Base-by-base conservation (phyloP, 23 tunicate genomes). In the Ciona savignyi region DNA sequence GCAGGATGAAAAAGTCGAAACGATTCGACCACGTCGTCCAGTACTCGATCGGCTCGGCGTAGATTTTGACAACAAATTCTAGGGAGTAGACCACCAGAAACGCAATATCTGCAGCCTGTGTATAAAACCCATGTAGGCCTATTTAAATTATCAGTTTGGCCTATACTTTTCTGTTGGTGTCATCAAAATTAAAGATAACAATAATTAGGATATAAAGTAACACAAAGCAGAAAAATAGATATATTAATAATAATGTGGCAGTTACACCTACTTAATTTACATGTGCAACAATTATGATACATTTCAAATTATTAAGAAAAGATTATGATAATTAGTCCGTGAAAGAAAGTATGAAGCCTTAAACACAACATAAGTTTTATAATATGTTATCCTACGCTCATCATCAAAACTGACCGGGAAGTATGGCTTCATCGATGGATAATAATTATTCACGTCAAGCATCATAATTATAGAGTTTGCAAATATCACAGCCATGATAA, bases 361-460 rank as follows among this genome's bases (percentile, higher is more conserved):
- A n/a, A n/a, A n/a, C n/a, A n/a, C n/a, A n/a, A n/a, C n/a, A n/a
- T n/a, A n/a, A n/a, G n/a, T n/a, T n/a, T n/a, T n/a, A n/a, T n/a
- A n/a, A n/a, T n/a, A n/a, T n/a, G n/a, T n/a, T n/a, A n/a, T n/a
- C n/a, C n/a, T n/a, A n/a, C n/a, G n/a, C n/a, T n/a, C n/a, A n/a
- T n/a, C n/a, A 42, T 42, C 11, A 6, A 9, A 33, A 33, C 60
- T 51, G 33, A 88, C 96, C 64, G 96, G 77, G 51, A 80, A 88
- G 29, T 32, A 68, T 1, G 80, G 79, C 26, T 75, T 69, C 63
- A 88, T 51, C 4, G 96, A 71, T 22, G 80, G 83, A 71, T 88
- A 88, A 35, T 70, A 83, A 66, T 88, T 77, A 74, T 88, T 88
- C 25, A 88, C 96, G 0, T 88, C 96, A 29, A 88, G 60, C 96